Base-by-base conservation (phyloP, 2,113 vertebrate genomes). In the Ophiodon elongatus region DNA sequence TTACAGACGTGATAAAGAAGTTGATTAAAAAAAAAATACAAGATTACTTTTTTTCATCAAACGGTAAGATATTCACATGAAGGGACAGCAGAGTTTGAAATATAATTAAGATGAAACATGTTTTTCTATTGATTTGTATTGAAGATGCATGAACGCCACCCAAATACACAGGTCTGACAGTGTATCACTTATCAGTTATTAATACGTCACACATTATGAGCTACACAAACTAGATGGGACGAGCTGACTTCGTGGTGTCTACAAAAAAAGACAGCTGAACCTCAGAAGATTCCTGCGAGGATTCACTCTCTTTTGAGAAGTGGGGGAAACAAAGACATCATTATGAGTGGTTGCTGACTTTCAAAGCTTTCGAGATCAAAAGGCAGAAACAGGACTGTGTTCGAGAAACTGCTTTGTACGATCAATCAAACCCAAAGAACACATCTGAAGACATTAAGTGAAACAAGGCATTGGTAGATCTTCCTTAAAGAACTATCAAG, bases 331-430 rank as follows among this genome's bases (percentile, higher is more conserved):
- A 80, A 80, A 83, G 88, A 88, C 81, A 25, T 83, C 72, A 80
- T 85, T 39, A 79, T 71, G 72, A 79, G 63, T 29, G 56, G 63
- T 33, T 73, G 54, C 82, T 79, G 79, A 82, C 66, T 84, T 84
- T 79, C 83, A 89, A 85, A 82, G 84, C 25, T 9, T 68, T 67
- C 0, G 6, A 63, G 59, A 85, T 90, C 71, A 85, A 85, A 35
- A 84, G 35, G 45, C 21, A 0, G 29, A 50, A 78, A 73, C 75
- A 29, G 62, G 29, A 35, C 78, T 23, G 13, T 52, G 54, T 83
- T 80, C 8, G 66, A 69, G 57, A 74, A 72, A 84, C n/a, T 63
- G 52, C 83, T 86, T 75, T 68, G 64, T n/a, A 17, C 50, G 6
- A 76, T 84, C 80, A 74, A 59, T 86, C 60, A 83, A 72, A 68